These are phyloP conservation scores for Diorhabda sublineata DNA, from an alignment of 1,140 invertebrate species.

Conservation along the genomic window DNA sequence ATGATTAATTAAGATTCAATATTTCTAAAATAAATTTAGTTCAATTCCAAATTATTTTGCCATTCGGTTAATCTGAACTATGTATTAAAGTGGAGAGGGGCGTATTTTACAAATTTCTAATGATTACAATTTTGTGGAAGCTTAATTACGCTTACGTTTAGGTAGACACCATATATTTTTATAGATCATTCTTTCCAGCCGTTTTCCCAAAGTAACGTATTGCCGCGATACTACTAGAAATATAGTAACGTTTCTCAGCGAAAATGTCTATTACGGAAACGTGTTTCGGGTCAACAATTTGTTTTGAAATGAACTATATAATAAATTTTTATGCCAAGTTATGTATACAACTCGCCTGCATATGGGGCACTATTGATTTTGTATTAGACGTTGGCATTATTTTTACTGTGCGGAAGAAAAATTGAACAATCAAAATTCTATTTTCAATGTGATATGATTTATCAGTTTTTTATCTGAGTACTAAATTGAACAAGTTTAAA, in stretches of 20 bases:
- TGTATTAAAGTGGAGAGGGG: too few relatives aligned
- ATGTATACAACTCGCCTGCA: background rate
- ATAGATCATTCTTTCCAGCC: background rate
- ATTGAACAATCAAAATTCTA: too few relatives aligned
- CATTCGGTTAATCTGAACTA: too few relatives aligned
- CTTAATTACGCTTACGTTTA: background rate
- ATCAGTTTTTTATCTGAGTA: too few relatives aligned
- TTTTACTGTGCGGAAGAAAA: background rate
- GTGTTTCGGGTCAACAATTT: conserved; percentile 4
- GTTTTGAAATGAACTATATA: conserved; percentile 4
- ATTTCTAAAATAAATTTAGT: too few relatives aligned
- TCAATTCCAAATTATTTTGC: too few relatives aligned
- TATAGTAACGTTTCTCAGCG: conserved; percentile 8
- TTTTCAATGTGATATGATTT: too few relatives aligned
- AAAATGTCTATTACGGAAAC: conserved; percentile 5
- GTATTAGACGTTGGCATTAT: background rate
- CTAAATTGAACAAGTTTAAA: too few relatives aligned
- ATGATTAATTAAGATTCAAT: too few relatives aligned
- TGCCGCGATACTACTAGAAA: background rate
- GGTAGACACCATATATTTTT: conserved; percentile 19
- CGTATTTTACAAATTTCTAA: too few relatives aligned
- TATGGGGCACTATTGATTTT: background rate
- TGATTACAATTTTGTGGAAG: background rate
- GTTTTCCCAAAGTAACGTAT: conserved; percentile 7
- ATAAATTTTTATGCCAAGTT: conserved; percentile 6